Evolutionary conservation across 1,140 invertebrate genomes (phyloP), one percentile per base, ranked within the genome.

Genomic region (Ptiloglossa arizonensis): DNA sequence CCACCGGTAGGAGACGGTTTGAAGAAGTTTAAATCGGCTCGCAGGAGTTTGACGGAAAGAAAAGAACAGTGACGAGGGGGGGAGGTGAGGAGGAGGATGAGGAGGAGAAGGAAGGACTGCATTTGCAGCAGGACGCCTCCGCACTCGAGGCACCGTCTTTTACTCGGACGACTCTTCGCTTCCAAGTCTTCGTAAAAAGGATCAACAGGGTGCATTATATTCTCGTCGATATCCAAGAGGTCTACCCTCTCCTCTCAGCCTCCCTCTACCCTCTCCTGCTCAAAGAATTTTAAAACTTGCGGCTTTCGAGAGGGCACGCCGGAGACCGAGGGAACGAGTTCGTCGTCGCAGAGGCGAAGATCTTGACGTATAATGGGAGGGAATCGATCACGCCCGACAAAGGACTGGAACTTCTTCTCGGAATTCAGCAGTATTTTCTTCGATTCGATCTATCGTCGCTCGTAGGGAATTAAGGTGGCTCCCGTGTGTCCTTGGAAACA

Each of bases 371-470:
- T 73, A 77, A 77, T 81, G 77, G 35, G 35, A 69, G 29, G 63
- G 44, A 68, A 80, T 85, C 81, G 81, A 83, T 81, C 62, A 60
- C 38, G 44, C 24, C 5, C 46, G 44, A 83, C 72, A 73, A 85
- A 83, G 73, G 81, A 63, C 15, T 44, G n/a, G 38, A 66, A 32
- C 62, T 57, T 67, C 38, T 68, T 63, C 77, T 24, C 22, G 62
- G 62, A 44, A 80, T 83, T 80, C 67, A 22, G 44, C 56, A 48
- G 77, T 71, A 76, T 80, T 72, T 83, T 59, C 76, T 50, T 56
- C 71, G 69, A 85, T 83, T 77, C 77, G 81, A 83, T 85, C 71
- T 83, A 76, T 72, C 81, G 59, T 76, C 57, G 50, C 79, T 79
- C 46, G 52, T 46, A 60, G 71, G 60, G 77, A 83, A 76, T 84